Evolutionary conservation across 92 coral and sea anemone species (phyloP), one percentile per base, ranked within the genome.

Genomic region (Desmophyllum pertusum): DNA sequence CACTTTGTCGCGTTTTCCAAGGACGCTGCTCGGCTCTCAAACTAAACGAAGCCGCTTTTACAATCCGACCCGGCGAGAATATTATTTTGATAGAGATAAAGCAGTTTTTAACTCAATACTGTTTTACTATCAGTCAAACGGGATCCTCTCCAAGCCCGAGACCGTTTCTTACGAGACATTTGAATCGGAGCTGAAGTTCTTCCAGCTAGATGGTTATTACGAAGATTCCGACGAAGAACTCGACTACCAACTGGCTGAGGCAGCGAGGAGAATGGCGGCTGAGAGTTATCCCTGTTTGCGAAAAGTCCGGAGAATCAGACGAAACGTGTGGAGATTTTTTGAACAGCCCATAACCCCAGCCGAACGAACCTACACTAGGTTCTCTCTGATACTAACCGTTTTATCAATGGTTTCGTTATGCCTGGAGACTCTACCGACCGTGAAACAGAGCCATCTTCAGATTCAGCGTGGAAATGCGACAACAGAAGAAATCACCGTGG

Each of bases 91-190:
- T 19, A 86, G 98, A 75, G 95, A 95, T 73, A 86, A 91, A 59
- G 83, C 88, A 10, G 91, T 90, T 46, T 95, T 95, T 52, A 88
- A 95, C 78, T 91, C 98, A 6, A 95, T 92, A 55, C 69, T 95
- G 71, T 95, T 95, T 74, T 95, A 92, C 64, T 95, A 92, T 75
- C 98, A 95, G 64, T 95, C 98, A 35, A 89, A 86, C 31, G 98
- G 98, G 17, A 95, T 92, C 43, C 89, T 95, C 6, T 85, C 96
- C 14, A 87, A 88, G 45, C 98, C 98, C 11, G 92, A 91, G 25
- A 92, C 96, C 36, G 93, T 95, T 70, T 87, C 98, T 35, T 91
- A 93, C 91, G 96, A 92, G 72, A 88, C 86, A 40, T 95, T 95
- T 71, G 85, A 82, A n/a, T 84, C 85, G 35, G 98, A 92, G 73